Base-by-base conservation (phyloP, 35 echinoderm and acorn worm genomes). In the Stichopus chloronotus region DNA sequence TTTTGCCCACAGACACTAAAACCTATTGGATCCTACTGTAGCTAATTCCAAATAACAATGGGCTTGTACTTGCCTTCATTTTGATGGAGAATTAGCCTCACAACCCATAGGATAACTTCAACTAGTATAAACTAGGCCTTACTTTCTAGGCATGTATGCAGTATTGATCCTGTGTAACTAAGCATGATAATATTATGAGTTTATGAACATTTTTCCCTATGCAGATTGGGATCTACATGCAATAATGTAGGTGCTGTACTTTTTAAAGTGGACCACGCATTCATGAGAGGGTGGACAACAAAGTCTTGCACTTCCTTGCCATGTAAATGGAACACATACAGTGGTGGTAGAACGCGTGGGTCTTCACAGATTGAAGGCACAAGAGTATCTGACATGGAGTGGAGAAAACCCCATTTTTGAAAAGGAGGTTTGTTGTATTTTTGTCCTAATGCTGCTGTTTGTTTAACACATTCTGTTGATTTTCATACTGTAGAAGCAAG, bases 311-410 rank as follows among this genome's bases (percentile, higher is more conserved):
- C 74, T 76, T 76, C 16, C 74, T 22, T 78, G 52, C 74, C 74
- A 78, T 78, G 74, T 8, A 17, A 78, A 78, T 78, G 74, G 74
- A 78, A 78, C 52, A 78, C 74, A 78, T 78, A 22, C 5, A 78
- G 74, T 14, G 74, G 74, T 78, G 74, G 74, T 78, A 78, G 74
- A 78, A 2, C 5, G 11, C 71, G 24, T n/a, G 74, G 13, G 10
- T 9, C 11, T 78, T 78, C 19, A 78, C 74, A 78, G 74, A 8
- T 17, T 78, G 74, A 78, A 78, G 74, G 74, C n/a, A 78, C 74
- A 78, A 78, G 74, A 78, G 9, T 78, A 78, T 78, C 74, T 78
- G 74, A 78, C 74, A 78, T 78, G 74, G n/a, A 78, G 52, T 17
- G 74, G 74, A 78, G 71, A 76, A 76, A 8, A 78, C 14, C 74